Percentiles rank a stretch among this genome's conserved stretches.
Evolutionary conservation across 2,113 vertebrate genomes (phyloP).

Genomic region (Anoplopoma fimbria): DNA sequence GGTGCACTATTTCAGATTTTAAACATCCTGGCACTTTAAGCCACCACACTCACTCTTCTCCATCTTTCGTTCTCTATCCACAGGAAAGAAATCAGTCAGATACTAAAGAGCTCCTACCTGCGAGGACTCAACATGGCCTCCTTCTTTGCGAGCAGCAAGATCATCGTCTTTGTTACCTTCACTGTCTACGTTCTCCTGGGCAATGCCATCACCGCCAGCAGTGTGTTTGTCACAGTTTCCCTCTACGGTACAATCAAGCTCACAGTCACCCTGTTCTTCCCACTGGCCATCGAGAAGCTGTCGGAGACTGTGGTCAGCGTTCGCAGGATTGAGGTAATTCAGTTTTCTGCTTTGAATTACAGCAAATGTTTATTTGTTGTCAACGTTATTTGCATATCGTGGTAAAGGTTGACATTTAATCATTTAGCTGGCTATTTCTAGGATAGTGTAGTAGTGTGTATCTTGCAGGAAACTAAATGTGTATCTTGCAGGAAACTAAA

Average conservation of each 20-base stretch:
- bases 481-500: too few relatives aligned
- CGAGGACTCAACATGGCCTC: slow-evolving; percentile 93
- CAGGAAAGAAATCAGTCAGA: slow-evolving; percentile 90
- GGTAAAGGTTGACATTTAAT: not conserved
- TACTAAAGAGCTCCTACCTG: slow-evolving; percentile 92
- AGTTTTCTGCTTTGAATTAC: not conserved
- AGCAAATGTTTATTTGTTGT: not conserved
- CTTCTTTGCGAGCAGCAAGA: slow-evolving; percentile 91
- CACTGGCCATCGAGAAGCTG: slow-evolving; percentile 87
- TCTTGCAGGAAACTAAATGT: not conserved
- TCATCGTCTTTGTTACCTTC: slow-evolving; percentile 92
- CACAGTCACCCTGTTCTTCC: slow-evolving; percentile 93
- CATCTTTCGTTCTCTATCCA: not conserved
- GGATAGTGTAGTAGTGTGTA: not conserved
- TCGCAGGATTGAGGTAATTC: slow-evolving; percentile 88
- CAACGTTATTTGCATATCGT: not conserved
- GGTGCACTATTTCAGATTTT: too few relatives aligned
- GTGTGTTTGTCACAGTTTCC: slow-evolving; percentile 89
- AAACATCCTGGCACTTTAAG: not conserved
- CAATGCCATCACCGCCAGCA: slow-evolving; percentile 87
- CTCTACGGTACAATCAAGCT: slow-evolving; percentile 88
- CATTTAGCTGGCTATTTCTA: not conserved
- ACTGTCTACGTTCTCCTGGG: slow-evolving; percentile 87
- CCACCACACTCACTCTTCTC: not conserved
- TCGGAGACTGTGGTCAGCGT: slow-evolving; percentile 89